Percentiles rank a stretch among this genome's conserved stretches.
Conservation (phyloP, 1,140 invertebrate genomes). For the Drosophila arawakana region DNA sequence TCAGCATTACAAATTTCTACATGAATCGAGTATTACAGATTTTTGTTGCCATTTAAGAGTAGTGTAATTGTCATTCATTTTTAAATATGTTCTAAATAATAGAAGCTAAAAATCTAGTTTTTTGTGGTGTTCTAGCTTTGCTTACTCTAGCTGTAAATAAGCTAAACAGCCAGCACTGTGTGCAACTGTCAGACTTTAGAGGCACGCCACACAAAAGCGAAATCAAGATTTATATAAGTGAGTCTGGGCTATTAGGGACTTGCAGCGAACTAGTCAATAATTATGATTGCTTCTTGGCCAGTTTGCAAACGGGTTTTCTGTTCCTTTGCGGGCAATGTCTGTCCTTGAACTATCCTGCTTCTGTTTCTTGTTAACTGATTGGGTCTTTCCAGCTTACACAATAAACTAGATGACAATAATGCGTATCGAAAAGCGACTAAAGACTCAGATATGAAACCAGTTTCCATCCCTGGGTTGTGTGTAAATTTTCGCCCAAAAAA, state of each 20-base stretch:
- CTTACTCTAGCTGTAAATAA: too few relatives aligned
- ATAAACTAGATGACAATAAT: constrained; percentile 51
- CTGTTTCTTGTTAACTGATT: not conserved
- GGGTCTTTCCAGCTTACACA: constrained; percentile 34
- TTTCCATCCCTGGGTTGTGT: constrained; percentile 21
- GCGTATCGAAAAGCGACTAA: constrained; percentile 5
- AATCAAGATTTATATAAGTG: constrained; percentile 4
- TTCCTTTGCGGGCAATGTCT: constrained; percentile 17
- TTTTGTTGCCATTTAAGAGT: too few relatives aligned
- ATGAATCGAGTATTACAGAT: too few relatives aligned
- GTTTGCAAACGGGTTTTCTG: constrained; percentile 37
- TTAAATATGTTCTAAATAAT: too few relatives aligned
- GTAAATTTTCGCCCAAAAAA: constrained; percentile 28
- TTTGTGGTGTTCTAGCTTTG: too few relatives aligned
- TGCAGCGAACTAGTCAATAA: constrained; percentile 35
- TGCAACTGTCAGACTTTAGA: too few relatives aligned
- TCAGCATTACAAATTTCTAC: too few relatives aligned
- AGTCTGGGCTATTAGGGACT: not conserved
- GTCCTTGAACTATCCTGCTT: constrained; percentile 51
- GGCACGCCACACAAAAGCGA: not conserved
- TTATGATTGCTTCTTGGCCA: constrained; percentile 16
- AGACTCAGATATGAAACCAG: constrained; percentile 35
- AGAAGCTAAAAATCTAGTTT: too few relatives aligned
- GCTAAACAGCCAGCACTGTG: too few relatives aligned
- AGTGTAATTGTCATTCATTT: too few relatives aligned